Percentiles rank a stretch among this genome's conserved stretches.
phyloP scores from a whole-genome alignment of 2,888 invertebrate genomes.

The Limnephilus rhombicus region DNA sequence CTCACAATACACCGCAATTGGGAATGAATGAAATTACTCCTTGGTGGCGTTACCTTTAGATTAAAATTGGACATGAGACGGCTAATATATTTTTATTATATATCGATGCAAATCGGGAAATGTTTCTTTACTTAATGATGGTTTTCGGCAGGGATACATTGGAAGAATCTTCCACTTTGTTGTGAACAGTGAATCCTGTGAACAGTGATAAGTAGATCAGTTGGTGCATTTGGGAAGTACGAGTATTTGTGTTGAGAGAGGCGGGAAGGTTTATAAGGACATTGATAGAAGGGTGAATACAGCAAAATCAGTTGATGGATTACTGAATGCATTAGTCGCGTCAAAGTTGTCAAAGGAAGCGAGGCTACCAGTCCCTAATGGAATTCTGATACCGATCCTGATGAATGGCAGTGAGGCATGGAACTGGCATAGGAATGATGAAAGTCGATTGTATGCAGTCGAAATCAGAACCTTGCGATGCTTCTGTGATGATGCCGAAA shows the following conservation, averaged over 20 bases:
- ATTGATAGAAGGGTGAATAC: conserved; percentile 1
- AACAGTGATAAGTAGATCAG: background rate
- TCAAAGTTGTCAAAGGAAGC: too few relatives aligned
- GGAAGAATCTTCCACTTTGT: background rate
- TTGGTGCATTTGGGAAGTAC: background rate
- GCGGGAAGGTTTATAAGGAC: background rate
- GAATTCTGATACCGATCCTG: background rate
- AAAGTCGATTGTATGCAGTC: background rate
- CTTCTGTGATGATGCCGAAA: background rate
- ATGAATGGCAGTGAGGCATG: background rate
- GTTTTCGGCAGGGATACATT: too few relatives aligned
- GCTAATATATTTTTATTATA: too few relatives aligned
- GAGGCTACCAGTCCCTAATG: background rate
- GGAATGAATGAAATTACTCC: too few relatives aligned
- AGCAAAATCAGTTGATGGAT: background rate
- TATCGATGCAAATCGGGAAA: too few relatives aligned
- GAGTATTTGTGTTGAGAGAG: background rate
- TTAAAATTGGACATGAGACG: too few relatives aligned
- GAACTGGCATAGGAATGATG: background rate
- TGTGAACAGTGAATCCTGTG: background rate
- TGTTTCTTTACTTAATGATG: too few relatives aligned
- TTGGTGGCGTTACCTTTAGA: too few relatives aligned
- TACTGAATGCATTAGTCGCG: too few relatives aligned
- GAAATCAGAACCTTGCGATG: background rate
- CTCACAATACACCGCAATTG: too few relatives aligned